A percentile compares a stretch with the other conserved stretches of the same genome.
phyloP scores from a whole-genome alignment of 2,888 invertebrate species.

The Drosophila picticornis region DNA sequence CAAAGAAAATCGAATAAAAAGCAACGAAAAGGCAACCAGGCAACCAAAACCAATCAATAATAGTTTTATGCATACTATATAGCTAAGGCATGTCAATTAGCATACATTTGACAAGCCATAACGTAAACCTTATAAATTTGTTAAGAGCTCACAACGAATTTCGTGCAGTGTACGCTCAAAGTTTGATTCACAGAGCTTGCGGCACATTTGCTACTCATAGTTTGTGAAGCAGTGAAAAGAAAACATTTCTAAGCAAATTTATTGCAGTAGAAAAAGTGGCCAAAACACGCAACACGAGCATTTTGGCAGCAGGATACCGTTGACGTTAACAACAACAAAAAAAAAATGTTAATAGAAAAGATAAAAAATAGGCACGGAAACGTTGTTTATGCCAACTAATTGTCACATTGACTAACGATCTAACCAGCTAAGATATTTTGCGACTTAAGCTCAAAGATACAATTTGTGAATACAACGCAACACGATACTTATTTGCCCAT shows the following conservation, averaged over 20 bases:
- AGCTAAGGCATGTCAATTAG: slow-evolving; percentile 52
- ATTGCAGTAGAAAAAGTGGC: slow-evolving; percentile 40
- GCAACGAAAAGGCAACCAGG: slow-evolving; percentile 42
- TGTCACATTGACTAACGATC: slow-evolving; percentile 54
- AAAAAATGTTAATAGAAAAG: slow-evolving; percentile 1
- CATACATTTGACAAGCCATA: slow-evolving; percentile 48
- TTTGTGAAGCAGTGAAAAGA: slow-evolving; percentile 16
- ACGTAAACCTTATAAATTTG: slow-evolving; percentile 45
- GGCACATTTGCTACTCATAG: slow-evolving; percentile 25
- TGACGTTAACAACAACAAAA: slow-evolving; percentile 62
- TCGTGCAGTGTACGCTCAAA: slow-evolving; percentile 23
- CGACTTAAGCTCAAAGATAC: not conserved
- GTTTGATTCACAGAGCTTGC: slow-evolving; percentile 43
- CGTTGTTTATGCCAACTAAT: slow-evolving; percentile 63
- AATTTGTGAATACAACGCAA: not conserved
- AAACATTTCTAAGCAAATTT: slow-evolving; percentile 56
- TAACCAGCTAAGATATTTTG: not conserved
- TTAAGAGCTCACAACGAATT: slow-evolving; percentile 36
- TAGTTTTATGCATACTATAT: slow-evolving; percentile 34
- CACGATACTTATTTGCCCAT: not conserved
- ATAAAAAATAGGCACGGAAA: slow-evolving; percentile 51
- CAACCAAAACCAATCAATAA: slow-evolving; percentile 51
- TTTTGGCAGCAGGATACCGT: slow-evolving; percentile 54
- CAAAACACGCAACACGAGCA: slow-evolving; percentile 65
- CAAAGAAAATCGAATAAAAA: slow-evolving; percentile 19